These are phyloP conservation scores for Morone chrysops DNA, from an alignment of 2,113 vertebrate genomes.

Conservation along the genomic window DNA sequence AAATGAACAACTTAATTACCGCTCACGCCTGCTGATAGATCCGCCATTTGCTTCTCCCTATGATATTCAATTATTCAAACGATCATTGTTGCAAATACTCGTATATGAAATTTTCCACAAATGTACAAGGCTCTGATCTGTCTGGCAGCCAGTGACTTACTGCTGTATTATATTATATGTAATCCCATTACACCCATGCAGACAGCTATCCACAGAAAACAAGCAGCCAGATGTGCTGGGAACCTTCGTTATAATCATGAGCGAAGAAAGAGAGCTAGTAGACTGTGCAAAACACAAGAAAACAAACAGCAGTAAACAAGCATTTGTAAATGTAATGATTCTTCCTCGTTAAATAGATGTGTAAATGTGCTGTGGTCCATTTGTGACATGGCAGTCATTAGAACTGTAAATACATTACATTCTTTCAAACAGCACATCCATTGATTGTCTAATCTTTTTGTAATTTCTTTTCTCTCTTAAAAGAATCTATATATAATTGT, in stretches of 20 bases:
- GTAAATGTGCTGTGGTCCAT: not conserved
- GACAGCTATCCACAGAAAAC: not conserved
- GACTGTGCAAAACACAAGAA: not conserved
- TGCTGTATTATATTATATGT: not conserved
- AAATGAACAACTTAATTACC: conserved; percentile 8
- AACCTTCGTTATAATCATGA: not conserved
- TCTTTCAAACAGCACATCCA: no score
- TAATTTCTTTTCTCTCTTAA: not conserved
- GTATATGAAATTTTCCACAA: not conserved
- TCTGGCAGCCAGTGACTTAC: not conserved
- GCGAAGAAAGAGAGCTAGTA: no score
- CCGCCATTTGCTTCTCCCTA: not conserved
- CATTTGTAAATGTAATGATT: not conserved
- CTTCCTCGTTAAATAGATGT: not conserved
- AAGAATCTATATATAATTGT: not conserved
- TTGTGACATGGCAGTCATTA: not conserved
- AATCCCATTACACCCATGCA: not conserved
- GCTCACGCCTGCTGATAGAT: not conserved
- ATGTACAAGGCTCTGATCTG: not conserved
- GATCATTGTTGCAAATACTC: not conserved
- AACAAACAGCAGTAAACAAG: not conserved
- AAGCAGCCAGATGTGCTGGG: not conserved
- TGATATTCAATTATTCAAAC: not conserved
- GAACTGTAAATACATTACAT: not conserved
- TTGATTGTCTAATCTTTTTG: not conserved